Conservation (phyloP, 2,113 vertebrate genomes). For the Ptyas mucosa region DNA sequence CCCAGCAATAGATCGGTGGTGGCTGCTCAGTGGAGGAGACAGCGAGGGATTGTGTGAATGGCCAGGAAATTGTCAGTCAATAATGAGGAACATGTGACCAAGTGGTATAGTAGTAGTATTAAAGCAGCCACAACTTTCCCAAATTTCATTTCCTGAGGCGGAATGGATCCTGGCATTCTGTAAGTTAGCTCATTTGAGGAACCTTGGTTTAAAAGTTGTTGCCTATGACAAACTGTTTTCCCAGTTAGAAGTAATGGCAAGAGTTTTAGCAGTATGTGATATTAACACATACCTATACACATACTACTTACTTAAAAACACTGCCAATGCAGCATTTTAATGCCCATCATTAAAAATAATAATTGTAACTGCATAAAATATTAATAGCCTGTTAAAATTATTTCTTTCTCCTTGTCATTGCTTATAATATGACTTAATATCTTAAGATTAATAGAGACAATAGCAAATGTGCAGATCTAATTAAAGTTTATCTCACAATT, state of each 20-base stretch:
- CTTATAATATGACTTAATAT: not conserved
- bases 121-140: not conserved
- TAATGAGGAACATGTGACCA: not conserved
- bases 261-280: not conserved
- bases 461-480: not conserved
- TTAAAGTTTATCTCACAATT: not conserved
- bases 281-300: not conserved
- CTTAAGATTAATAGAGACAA: constrained; percentile 1
- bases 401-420: not conserved
- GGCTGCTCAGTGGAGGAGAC: not conserved
- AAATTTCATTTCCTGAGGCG: not conserved
- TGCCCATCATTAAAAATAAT: not conserved
- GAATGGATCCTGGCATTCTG: not conserved
- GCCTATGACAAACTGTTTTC: not conserved
- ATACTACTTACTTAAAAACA: not conserved
- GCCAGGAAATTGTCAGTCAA: not conserved
- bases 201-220: no score
- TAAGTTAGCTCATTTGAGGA: not conserved
- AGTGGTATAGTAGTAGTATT: not conserved
- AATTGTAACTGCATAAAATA: not conserved
- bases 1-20: not conserved
- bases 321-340: not conserved
- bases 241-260: not conserved
- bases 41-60: not conserved
- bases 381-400: not conserved